Evolutionary conservation across 2,888 invertebrate species (phyloP), one percentile per base, ranked within the genome.

Genomic region (Dasypolia templi): DNA sequence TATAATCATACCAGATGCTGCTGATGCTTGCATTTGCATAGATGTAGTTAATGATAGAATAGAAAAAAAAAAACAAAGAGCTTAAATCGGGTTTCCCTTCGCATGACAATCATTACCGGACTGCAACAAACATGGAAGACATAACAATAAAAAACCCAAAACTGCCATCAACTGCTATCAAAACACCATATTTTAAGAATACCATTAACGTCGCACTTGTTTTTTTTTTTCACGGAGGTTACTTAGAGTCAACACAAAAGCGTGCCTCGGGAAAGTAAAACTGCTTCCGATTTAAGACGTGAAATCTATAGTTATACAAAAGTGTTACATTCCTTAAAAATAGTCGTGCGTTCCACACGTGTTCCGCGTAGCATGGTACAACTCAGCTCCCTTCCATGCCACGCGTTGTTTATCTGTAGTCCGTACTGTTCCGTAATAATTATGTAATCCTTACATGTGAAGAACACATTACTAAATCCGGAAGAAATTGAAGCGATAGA

Each of bases 321-420:
- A 77, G 75, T 83, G 85, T 82, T 86, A 76, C 80, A 83, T 86
- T 82, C 79, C 83, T 88, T 93, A 92, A 92, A 93, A 94, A 93
- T 93, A 93, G 91, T 91, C 80, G 82, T 69, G 68, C 55, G 79
- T 77, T 85, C 80, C 83, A 88, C 92, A 91, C 93, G 92, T 93
- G 90, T 88, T n/a, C n/a, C 89, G 88, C 87, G 44, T 85, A 82
- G 84, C 75, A 83, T 83, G 81, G 77, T 84, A 81, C 82, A 84
- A 81, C 84, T 91, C 90, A 90, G 86, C 87, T 63, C 79, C 77
- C 79, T 88, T 90, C 88, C 90, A 90, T 89, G 88, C 87, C 81
- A 82, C 81, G 73, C 72, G 86, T 83, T 86, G 77, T 85, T 86
- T 85, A 83, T 81, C 87, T 77, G 29, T 84, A 78, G 77, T 75